Conservation (phyloP, 2,888 invertebrate genomes). For the Tinea semifulvella region DNA sequence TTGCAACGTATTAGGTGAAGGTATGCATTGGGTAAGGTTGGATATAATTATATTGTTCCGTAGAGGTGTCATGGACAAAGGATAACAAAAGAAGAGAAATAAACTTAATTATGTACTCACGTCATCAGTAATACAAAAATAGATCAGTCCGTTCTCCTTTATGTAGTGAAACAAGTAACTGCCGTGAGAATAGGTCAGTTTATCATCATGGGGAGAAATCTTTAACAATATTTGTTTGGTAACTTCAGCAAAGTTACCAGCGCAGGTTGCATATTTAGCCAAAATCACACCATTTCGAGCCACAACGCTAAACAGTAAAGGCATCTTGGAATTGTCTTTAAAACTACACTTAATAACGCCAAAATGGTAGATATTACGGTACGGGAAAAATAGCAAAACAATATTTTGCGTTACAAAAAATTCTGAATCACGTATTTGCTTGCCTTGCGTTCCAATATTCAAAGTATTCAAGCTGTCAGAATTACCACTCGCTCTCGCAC, state of each 20-base stretch:
- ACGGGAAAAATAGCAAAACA: neutral
- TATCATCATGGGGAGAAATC: conserved; percentile 89
- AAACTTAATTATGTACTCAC: conserved; percentile 75
- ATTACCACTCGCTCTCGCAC: neutral
- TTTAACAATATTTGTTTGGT: conserved; percentile 90
- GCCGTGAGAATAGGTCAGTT: conserved; percentile 92
- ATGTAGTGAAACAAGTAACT: conserved; percentile 93
- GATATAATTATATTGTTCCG: neutral
- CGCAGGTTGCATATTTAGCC: conserved; percentile 91
- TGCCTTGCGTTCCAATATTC: too few species aligned
- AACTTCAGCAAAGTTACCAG: conserved; percentile 94
- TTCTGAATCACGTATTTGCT: conserved; percentile 3
- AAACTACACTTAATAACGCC: neutral
- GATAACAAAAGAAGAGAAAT: neutral
- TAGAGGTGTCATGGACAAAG: neutral
- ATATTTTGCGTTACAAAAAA: neutral
- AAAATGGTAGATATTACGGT: neutral
- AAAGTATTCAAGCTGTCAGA: too few species aligned
- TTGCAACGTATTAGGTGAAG: too few species aligned
- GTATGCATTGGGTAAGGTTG: too few species aligned
- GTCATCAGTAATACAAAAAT: conserved; percentile 93
- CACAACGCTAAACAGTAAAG: conserved; percentile 89
- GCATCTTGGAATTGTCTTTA: conserved; percentile 70
- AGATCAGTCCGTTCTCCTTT: conserved; percentile 80
- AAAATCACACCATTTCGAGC: conserved; percentile 86